These are phyloP conservation scores for Takifugu bimaculatus DNA, from an alignment of 2,113 vertebrate genomes.

Conservation along the genomic window DNA sequence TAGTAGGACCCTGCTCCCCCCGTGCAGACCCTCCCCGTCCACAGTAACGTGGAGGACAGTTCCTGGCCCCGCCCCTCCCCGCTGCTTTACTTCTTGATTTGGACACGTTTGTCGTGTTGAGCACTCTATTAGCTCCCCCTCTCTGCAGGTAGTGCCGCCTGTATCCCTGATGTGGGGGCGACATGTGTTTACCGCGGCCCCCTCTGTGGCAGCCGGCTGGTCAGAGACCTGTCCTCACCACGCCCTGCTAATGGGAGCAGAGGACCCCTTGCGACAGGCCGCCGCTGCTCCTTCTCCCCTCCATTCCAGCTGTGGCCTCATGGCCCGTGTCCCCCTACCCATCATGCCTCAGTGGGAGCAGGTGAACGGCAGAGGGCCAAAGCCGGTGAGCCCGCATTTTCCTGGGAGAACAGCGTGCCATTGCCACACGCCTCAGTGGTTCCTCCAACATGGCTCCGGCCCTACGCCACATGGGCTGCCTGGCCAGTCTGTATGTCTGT, in stretches of 20 bases:
- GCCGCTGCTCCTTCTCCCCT: constrained; percentile 37
- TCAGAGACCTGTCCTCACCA: constrained; percentile 67
- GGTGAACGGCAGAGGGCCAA: constrained; percentile 72
- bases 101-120: constrained; percentile 67
- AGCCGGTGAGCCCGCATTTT: constrained; percentile 44
- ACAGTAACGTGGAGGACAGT: constrained; percentile 55
- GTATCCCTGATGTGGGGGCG: constrained; percentile 67
- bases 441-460: constrained; percentile 74
- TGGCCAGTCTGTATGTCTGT: constrained; percentile 49
- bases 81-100: constrained; percentile 67
- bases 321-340: constrained; percentile 69
- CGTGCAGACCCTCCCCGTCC: constrained; percentile 43
- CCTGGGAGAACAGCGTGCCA: constrained; percentile 58
- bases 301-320: constrained; percentile 68
- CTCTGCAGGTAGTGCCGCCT: constrained; percentile 59
- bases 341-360: constrained; percentile 73
- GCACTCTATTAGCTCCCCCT: constrained; percentile 65
- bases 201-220: constrained; percentile 66
- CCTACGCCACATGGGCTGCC: constrained; percentile 69
- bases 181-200: constrained; percentile 78
- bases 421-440: constrained; percentile 64
- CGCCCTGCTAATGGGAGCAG: constrained; percentile 72
- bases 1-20: constrained; percentile 45
- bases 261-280: constrained; percentile 62
- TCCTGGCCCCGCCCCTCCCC: constrained; percentile 59